phyloP scores from a whole-genome alignment of 2,888 invertebrate genomes.

The Neelides folsomi region DNA sequence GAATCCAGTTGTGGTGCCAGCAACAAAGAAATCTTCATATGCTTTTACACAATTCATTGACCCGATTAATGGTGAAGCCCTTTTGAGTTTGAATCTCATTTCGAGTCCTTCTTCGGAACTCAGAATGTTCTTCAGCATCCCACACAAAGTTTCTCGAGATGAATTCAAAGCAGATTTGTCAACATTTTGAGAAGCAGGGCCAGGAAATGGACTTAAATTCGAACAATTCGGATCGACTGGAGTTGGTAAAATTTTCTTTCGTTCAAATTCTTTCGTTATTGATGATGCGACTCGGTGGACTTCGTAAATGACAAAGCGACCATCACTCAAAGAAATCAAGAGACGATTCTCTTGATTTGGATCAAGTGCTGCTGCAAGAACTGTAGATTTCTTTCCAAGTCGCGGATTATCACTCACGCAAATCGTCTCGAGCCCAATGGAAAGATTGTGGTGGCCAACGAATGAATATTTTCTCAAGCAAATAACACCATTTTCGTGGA shows the following conservation, averaged over 20 bases:
- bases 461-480: slow-evolving; percentile 26
- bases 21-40: slow-evolving; percentile 15
- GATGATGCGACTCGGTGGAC: slow-evolving; percentile 4
- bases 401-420: slow-evolving; percentile 24
- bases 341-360: slow-evolving; percentile 21
- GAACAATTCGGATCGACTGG: slow-evolving; percentile 5
- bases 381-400: slow-evolving; percentile 29
- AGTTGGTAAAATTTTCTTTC: slow-evolving; percentile 6
- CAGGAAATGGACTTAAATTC: not conserved
- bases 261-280: not conserved
- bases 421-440: slow-evolving; percentile 22
- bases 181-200: too few relatives aligned
- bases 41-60: slow-evolving; percentile 22
- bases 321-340: slow-evolving; percentile 28
- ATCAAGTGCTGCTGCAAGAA: slow-evolving; percentile 20
- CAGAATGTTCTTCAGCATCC: slow-evolving; percentile 17
- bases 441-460: slow-evolving; percentile 12
- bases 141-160: not conserved
- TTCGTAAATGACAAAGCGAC: slow-evolving; percentile 24
- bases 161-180: too few relatives aligned
- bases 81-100: slow-evolving; percentile 24
- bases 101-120: slow-evolving; percentile 14
- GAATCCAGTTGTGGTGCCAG: slow-evolving; percentile 26
- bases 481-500: slow-evolving; percentile 29
- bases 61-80: slow-evolving; percentile 22